Percentiles rank a stretch among this genome's conserved stretches.
These are phyloP conservation scores for Sturnus vulgaris DNA, from an alignment of 2,113 vertebrate genomes.

Conservation along the genomic window DNA sequence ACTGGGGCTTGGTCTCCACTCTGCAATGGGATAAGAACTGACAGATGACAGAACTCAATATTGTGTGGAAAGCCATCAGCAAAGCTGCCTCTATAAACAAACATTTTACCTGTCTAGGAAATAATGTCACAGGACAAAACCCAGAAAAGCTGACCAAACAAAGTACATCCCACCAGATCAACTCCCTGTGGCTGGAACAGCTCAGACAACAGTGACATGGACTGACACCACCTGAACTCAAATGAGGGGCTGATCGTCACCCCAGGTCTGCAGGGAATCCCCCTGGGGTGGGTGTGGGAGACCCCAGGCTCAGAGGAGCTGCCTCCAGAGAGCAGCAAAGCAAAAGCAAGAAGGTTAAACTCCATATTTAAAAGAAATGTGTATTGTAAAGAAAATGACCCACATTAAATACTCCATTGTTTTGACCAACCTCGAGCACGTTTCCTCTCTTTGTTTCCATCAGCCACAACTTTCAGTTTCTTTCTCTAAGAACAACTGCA, in stretches of 20 bases:
- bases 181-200: background rate
- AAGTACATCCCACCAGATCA: background rate
- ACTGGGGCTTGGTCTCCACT: background rate
- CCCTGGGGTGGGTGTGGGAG: rapidly evolving
- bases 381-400: background rate
- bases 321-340: background rate
- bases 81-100: background rate
- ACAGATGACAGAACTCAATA: background rate
- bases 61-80: rapidly evolving
- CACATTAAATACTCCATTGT: background rate
- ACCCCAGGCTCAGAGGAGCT: background rate
- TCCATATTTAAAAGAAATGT: background rate
- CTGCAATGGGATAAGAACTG: background rate
- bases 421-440: background rate
- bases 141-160: background rate
- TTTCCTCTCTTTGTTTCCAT: background rate
- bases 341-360: background rate
- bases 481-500: background rate
- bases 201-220: background rate
- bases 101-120: background rate
- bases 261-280: background rate
- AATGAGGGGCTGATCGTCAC: rapidly evolving
- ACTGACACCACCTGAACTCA: background rate
- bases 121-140: too few relatives aligned
- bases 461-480: slow-evolving; percentile 1